These are phyloP conservation scores for Ancistrus triradiatus DNA, from an alignment of 2,113 vertebrate species.

Conservation along the genomic window DNA sequence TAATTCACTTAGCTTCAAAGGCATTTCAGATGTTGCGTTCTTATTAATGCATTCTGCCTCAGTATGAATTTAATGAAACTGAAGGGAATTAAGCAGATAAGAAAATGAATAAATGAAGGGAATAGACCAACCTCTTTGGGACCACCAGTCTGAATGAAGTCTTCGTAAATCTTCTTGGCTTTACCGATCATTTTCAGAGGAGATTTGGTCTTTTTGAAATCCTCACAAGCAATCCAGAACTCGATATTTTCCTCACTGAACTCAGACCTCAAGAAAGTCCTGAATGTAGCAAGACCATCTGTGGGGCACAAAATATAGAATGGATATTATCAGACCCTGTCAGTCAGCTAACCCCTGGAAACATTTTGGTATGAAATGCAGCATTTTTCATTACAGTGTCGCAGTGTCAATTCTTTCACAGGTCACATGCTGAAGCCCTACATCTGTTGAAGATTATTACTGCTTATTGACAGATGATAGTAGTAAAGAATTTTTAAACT, in stretches of 20 bases:
- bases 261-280: slow-evolving; percentile 88
- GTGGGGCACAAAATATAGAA: not conserved
- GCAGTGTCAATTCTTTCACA: too few species aligned
- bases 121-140: slow-evolving; percentile 83
- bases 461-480: too few species aligned
- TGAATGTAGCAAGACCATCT: slow-evolving; percentile 87
- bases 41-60: not conserved
- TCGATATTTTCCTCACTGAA: slow-evolving; percentile 95
- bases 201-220: slow-evolving; percentile 87
- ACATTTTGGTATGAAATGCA: too few species aligned
- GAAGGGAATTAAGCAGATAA: too few species aligned
- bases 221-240: slow-evolving; percentile 93
- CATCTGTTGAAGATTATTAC: too few species aligned
- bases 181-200: slow-evolving; percentile 77
- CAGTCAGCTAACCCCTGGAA: too few species aligned
- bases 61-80: not conserved
- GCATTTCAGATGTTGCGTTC: not conserved
- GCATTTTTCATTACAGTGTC: too few species aligned
- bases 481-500: too few species aligned
- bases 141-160: slow-evolving; percentile 89
- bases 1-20: slow-evolving; percentile 13
- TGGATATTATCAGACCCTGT: not conserved
- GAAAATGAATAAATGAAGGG: not conserved
- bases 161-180: slow-evolving; percentile 91
- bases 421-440: too few species aligned